Conservation (phyloP, 1,140 invertebrate genomes). For the Lasioglossum albipes region DNA sequence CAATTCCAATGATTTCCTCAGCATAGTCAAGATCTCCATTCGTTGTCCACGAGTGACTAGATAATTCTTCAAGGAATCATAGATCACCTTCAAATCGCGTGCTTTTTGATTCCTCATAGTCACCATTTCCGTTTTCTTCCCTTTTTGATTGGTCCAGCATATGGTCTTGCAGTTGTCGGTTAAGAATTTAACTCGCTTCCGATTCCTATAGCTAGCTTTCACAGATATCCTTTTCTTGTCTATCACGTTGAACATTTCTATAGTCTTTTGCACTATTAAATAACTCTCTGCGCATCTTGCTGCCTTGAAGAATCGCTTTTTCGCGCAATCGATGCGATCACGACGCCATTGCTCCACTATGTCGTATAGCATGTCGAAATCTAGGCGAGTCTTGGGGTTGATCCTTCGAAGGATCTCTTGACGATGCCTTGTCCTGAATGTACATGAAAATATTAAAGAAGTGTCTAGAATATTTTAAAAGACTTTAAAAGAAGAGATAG, state of each 20-base stretch:
- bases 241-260: slow-evolving; percentile 83
- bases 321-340: slow-evolving; percentile 82
- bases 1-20: slow-evolving; percentile 81
- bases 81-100: slow-evolving; percentile 82
- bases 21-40: slow-evolving; percentile 81
- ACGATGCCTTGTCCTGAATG: slow-evolving; percentile 79
- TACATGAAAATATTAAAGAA: slow-evolving; percentile 37
- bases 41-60: slow-evolving; percentile 79
- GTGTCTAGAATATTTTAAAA: no score
- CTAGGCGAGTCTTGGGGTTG: slow-evolving; percentile 82
- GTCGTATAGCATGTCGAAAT: slow-evolving; percentile 84
- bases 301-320: slow-evolving; percentile 80
- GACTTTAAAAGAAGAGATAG: no score
- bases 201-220: slow-evolving; percentile 79
- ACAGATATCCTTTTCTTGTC: slow-evolving; percentile 82
- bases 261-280: slow-evolving; percentile 83
- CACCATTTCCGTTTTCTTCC: slow-evolving; percentile 82
- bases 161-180: slow-evolving; percentile 83
- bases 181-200: slow-evolving; percentile 82
- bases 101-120: slow-evolving; percentile 85
- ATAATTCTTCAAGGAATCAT: slow-evolving; percentile 80
- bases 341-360: slow-evolving; percentile 84
- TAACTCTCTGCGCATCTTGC: slow-evolving; percentile 83
- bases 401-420: slow-evolving; percentile 82
- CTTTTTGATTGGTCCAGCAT: slow-evolving; percentile 83